A percentile compares a stretch with the other conserved stretches of the same genome.
phyloP scores from a whole-genome alignment of 2,888 invertebrate species.

The Andrena flavipes region DNA sequence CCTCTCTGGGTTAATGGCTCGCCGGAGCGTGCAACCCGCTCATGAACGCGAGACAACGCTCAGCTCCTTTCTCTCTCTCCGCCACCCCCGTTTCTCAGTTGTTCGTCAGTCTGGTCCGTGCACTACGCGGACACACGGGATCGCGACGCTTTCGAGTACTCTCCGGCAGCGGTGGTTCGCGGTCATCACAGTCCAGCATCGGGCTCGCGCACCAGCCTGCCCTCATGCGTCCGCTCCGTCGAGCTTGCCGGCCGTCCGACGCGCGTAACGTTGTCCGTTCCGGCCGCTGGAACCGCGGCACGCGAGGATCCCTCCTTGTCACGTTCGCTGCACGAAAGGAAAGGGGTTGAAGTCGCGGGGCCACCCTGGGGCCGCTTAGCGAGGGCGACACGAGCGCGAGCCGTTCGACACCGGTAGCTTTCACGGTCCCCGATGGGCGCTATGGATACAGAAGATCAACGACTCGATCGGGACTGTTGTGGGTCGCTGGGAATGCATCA shows the following conservation, averaged over 20 bases:
- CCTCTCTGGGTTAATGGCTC: conserved; percentile 13
- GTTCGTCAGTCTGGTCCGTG: conserved; percentile 35
- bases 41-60: not conserved
- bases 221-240: conserved; percentile 9
- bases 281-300: conserved; percentile 35
- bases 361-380: not conserved
- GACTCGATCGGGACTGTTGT: too few species aligned
- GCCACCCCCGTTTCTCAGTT: conserved; percentile 36
- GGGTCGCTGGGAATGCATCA: too few species aligned
- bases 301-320: conserved; percentile 32
- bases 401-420: not conserved
- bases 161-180: conserved; percentile 25
- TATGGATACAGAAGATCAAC: too few species aligned
- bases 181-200: conserved; percentile 65
- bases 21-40: not conserved
- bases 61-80: not conserved
- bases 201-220: not conserved
- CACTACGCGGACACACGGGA: conserved; percentile 32
- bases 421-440: too few species aligned
- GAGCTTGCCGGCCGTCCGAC: not conserved
- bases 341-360: conserved; percentile 33
- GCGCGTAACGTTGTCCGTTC: conserved; percentile 16
- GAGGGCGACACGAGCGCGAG: conserved; percentile 31
- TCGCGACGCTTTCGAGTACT: conserved; percentile 27
- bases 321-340: conserved; percentile 53